Conservation (phyloP, 2,113 vertebrate genomes). For the Rhipidura dahli region DNA sequence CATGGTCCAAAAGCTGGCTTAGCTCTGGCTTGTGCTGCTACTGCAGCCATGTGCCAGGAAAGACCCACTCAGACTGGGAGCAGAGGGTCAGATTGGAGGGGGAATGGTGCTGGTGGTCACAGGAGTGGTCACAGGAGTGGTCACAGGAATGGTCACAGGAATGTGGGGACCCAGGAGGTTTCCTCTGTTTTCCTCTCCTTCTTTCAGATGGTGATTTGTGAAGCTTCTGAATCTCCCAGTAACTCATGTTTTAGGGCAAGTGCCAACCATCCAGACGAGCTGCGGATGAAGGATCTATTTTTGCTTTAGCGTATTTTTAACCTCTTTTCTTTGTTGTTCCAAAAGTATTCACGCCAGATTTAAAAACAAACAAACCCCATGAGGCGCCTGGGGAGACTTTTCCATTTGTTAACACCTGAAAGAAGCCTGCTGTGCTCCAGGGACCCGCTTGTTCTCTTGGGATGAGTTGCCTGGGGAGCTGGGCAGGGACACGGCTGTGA, state of each 20-base stretch:
- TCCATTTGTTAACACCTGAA: background rate
- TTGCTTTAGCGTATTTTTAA: slow-evolving; percentile 42
- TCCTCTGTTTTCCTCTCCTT: background rate
- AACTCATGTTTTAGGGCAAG: background rate
- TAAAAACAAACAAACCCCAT: slow-evolving; percentile 6
- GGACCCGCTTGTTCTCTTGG: background rate
- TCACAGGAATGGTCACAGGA: accelerated
- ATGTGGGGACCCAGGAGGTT: accelerated
- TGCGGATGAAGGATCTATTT: slow-evolving; percentile 35
- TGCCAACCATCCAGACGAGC: slow-evolving; percentile 36
- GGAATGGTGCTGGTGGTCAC: background rate
- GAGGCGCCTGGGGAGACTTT: background rate
- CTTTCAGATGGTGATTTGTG: background rate
- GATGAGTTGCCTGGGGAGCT: background rate
- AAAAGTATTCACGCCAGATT: background rate
- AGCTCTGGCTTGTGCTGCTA: background rate
- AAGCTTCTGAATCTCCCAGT: background rate
- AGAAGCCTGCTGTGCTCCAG: background rate
- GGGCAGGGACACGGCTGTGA: background rate
- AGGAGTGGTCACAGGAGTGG: accelerated
- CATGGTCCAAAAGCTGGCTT: background rate
- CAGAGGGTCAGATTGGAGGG: background rate
- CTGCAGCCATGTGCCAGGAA: background rate
- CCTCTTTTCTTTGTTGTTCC: background rate
- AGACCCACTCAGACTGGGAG: accelerated